Base-by-base conservation (phyloP, 2,797 vertebrate genomes). In the Myotis planiceps region DNA sequence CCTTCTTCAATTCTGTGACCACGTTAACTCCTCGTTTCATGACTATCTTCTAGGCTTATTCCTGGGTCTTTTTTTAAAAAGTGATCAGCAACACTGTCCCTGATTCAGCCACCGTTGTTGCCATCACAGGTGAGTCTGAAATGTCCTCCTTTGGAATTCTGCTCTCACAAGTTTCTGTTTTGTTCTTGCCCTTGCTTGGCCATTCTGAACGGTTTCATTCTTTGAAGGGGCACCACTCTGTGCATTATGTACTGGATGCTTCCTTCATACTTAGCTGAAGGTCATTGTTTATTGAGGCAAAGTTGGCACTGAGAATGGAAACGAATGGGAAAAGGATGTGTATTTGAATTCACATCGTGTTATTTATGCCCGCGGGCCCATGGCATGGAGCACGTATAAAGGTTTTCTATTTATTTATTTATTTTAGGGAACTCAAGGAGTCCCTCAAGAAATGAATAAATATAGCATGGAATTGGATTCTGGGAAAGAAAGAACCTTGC, bases 251-350 rank as follows among this genome's bases (percentile, higher is more conserved):
- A 72, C 85, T 93, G 65, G 85, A 68, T 78, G 88, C 87, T 97
- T 96, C 94, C 95, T 96, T 92, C 88, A 94, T n/a, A 63, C 92
- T 49, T 94, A 92, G 95, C 74, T 79, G 55, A 94, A 95, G 58
- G 94, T 95, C 92, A 97, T 97, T 98, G 96, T 98, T 97, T 96
- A 94, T 81, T 95, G 95, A 97, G 94, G 69, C 94, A 90, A 94
- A 97, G 94, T 97, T 97, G 97, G 98, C 98, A 97, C 93, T 23
- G 86, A 84, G 90, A 97, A 97, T 97, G 97, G 97, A 98, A 97
- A 97, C 23, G 10, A 97, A 79, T 96, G 94, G 94, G 94, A 81
- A 97, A 97, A 97, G 97, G 97, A 96, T 97, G 89, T 98, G 96
- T 95, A 84, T 94, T 92, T 97, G 97, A 97, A 95, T 95, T 95